Base-by-base conservation (phyloP, 23 tunicate genomes). In the Corella eumyota region DNA sequence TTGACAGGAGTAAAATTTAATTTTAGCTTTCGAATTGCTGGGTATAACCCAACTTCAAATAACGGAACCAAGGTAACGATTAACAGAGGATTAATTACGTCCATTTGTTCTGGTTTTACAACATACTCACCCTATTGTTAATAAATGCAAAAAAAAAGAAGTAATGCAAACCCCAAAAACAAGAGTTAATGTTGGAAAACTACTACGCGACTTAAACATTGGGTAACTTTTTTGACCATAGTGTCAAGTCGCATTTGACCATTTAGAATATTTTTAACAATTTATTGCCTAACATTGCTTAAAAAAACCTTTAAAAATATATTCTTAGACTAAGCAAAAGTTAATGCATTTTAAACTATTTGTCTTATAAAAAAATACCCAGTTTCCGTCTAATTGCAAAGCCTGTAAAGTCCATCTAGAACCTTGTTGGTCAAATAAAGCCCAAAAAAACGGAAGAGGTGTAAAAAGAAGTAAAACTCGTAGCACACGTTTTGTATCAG, bases 361-460 rank as follows among this genome's bases (percentile, higher is more conserved):
- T n/a, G n/a, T n/a, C n/a, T n/a, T n/a, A n/a, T n/a, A n/a, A n/a
- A n/a, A n/a, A n/a, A n/a, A 15, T 30, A 84, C 98, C 92, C 80
- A 75, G 25, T 75, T 61, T n/a, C 98, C 98, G 45, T 91, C 83
- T 35, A 91, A 54, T 54, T 91, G 79, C 6, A 84, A 75, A 15
- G 92, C 92, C 28, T 84, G 90, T 26, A 91, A 51, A 34, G 98
- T 91, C 98, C 98, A 91, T n/a, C 98, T 71, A 24, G 85, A 75
- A 11, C 98, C 98, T 64, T 91, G 98, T 61, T 81, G 90, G 56
- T 91, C 92, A 52, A 91, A 91, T 9, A 91, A 50, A 5, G 98
- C 98, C 98, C 98, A 91, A 72, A 91, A 91, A 50, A 81, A 75
- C 2, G 84, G 82, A 34, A 91, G 66, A 9, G 98, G 98, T 20